Percentiles rank a stretch among this genome's conserved stretches.
These are phyloP conservation scores for Crambe crambe DNA, from an alignment of 37 sponge, comb jelly and placozoan species.

Conservation along the genomic window DNA sequence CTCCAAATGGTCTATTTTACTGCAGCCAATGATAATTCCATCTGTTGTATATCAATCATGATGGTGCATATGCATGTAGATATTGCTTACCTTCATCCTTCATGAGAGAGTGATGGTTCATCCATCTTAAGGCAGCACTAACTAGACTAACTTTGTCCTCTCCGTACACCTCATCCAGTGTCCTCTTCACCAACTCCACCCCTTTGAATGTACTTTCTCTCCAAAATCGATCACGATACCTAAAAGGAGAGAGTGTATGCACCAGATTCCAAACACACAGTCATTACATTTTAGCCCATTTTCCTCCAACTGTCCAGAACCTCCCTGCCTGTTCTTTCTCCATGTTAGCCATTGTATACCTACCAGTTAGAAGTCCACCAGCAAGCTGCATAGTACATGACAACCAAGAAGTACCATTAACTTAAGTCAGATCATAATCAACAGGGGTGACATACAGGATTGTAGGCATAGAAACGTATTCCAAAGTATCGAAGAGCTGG, in stretches of 20 bases:
- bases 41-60: conserved; percentile 42
- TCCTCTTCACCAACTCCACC: conserved; percentile 44
- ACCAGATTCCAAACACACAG: no score
- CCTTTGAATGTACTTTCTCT: conserved; percentile 63
- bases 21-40: conserved; percentile 76
- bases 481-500: conserved; percentile 83
- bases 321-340: conserved; percentile 56
- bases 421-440: no score
- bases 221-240: conserved; percentile 85
- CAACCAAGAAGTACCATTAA: no score
- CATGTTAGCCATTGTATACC: conserved; percentile 49
- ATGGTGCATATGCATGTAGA: background rate
- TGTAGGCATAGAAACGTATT: conserved; percentile 93
- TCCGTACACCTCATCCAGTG: conserved; percentile 62
- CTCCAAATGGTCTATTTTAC: conserved; percentile 59
- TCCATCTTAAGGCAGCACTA: conserved; percentile 75
- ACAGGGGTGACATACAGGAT: conserved; percentile 77
- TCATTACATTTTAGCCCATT: no score
- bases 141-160: conserved; percentile 49
- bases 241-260: no score
- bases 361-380: conserved; percentile 86
- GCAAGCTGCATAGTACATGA: conserved; percentile 90
- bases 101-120: conserved; percentile 79
- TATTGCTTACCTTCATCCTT: conserved; percentile 42
- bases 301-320: conserved; percentile 53